A percentile compares a stretch with the other conserved stretches of the same genome.
Evolutionary conservation across 2,888 invertebrate species (phyloP).

Genomic region (Rotaria macrura): DNA sequence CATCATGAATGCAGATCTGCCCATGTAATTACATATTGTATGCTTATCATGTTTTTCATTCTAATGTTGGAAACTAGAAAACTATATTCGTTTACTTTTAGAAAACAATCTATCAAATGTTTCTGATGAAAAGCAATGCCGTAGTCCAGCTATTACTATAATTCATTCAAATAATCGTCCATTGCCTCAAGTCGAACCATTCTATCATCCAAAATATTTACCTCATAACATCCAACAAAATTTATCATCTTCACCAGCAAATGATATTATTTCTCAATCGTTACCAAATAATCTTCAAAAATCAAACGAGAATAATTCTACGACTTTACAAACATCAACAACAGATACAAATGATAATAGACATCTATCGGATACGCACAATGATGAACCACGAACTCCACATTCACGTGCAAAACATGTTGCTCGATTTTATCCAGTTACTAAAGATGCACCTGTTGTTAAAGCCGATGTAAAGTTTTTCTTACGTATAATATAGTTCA

Average conservation of each 20-base stretch:
- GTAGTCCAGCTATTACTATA: background rate
- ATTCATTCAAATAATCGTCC: background rate
- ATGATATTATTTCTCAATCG: background rate
- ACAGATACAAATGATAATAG: background rate
- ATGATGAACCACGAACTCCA: background rate
- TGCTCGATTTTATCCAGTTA: slow-evolving; percentile 72
- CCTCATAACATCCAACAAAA: background rate
- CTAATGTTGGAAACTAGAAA: too few species aligned
- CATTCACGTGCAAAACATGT: background rate
- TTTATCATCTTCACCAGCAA: background rate
- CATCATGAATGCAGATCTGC: too few species aligned
- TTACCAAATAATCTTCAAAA: background rate
- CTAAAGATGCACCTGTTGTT: slow-evolving; percentile 59
- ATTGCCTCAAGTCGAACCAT: slow-evolving; percentile 3
- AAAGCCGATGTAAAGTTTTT: slow-evolving; percentile 8
- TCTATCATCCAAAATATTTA: slow-evolving; percentile 5
- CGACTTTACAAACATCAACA: background rate
- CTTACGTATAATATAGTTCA: background rate
- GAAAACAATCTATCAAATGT: background rate
- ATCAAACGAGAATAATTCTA: background rate
- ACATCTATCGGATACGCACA: background rate
- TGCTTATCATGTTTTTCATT: too few species aligned
- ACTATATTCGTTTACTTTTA: background rate
- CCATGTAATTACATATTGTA: too few species aligned
- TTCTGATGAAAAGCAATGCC: background rate